These are phyloP conservation scores for Turritopsis rubra DNA, from an alignment of 30 jellyfish, hydroid and myxozoan species.

Conservation along the genomic window DNA sequence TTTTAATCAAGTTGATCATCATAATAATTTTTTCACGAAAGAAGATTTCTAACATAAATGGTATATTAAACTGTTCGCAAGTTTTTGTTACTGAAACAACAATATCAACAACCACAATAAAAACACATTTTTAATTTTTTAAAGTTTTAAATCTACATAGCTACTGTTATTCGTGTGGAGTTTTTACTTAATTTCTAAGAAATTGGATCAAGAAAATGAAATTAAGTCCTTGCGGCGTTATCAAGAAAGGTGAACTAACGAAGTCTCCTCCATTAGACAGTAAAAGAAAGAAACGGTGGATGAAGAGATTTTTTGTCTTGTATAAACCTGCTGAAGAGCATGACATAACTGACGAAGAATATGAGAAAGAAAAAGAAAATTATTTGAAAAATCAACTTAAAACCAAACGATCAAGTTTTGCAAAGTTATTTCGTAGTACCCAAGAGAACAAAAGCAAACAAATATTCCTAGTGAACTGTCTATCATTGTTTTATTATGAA, in stretches of 20 bases:
- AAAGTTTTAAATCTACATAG: too few species aligned
- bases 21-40: too few species aligned
- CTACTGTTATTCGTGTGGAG: too few species aligned
- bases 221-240: slow-evolving; percentile 7
- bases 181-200: too few species aligned
- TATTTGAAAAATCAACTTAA: not conserved
- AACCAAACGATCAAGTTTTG: slow-evolving; percentile 3
- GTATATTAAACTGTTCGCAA: too few species aligned
- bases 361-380: slow-evolving; percentile 3
- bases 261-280: slow-evolving; percentile 28
- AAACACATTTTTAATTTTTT: too few species aligned
- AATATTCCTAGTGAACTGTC: not conserved
- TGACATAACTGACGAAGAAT: not conserved
- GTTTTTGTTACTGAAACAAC: too few species aligned
- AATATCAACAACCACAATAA: too few species aligned
- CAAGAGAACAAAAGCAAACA: not conserved
- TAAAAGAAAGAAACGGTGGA: slow-evolving; percentile 26
- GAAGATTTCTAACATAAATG: too few species aligned
- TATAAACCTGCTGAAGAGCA: not conserved
- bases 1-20: too few species aligned
- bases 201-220: slow-evolving; percentile 26
- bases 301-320: slow-evolving; percentile 13
- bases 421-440: slow-evolving; percentile 1
- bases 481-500: slow-evolving; percentile 25
- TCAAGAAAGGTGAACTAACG: slow-evolving; percentile 24